These are phyloP conservation scores for Lepidocolaptes lacrymiger DNA, from an alignment of 2,797 vertebrate species.

Conservation along the genomic window DNA sequence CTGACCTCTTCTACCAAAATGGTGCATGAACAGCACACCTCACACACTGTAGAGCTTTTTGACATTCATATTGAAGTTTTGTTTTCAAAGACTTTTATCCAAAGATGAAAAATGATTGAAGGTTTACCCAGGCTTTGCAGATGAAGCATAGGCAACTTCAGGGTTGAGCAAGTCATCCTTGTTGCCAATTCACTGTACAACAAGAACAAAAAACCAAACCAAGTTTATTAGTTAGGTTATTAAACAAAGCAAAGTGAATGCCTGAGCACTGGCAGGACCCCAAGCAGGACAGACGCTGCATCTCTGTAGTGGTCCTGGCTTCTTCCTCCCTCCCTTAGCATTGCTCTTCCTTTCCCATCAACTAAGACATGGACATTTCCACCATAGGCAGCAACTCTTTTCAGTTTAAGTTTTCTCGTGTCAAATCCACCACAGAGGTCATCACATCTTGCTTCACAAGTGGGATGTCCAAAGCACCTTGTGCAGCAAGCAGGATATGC, in stretches of 20 bases:
- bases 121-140: not conserved
- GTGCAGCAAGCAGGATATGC: not conserved
- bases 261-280: not conserved
- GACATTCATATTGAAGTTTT: not conserved
- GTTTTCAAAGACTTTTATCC: not conserved
- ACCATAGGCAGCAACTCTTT: not conserved
- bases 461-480: not conserved
- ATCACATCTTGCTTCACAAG: not conserved
- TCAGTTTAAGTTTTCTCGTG: not conserved
- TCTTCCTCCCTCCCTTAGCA: not conserved
- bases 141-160: not conserved
- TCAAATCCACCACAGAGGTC: not conserved
- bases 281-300: not conserved
- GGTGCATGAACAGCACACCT: not conserved
- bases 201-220: not conserved
- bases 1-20: not conserved
- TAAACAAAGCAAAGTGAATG: not conserved
- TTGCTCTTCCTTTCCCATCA: not conserved
- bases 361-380: not conserved
- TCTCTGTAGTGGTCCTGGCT: not conserved
- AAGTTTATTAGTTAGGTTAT: not conserved
- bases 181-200: not conserved
- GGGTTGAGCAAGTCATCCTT: not conserved
- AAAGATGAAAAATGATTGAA: constrained; percentile 19
- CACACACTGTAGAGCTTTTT: not conserved